A percentile compares a stretch with the other conserved stretches of the same genome.
These are phyloP conservation scores for Mesoclemmys tuberculata DNA, from an alignment of 2,113 vertebrate genomes.

Conservation along the genomic window DNA sequence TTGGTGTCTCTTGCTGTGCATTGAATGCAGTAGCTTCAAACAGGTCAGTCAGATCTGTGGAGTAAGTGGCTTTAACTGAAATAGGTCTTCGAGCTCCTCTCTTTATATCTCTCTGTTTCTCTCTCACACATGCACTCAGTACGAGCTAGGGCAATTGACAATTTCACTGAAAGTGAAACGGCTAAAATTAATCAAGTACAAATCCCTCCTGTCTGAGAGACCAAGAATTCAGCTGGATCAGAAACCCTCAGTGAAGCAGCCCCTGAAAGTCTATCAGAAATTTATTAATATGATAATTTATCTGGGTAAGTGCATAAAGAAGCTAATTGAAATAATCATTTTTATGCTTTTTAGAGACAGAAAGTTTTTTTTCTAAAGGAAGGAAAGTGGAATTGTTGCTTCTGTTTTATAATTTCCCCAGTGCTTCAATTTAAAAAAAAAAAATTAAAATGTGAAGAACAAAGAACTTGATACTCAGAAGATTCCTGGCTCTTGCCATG, in stretches of 20 bases:
- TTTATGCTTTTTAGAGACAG: slow-evolving; percentile 3
- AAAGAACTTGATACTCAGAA: slow-evolving; percentile 34
- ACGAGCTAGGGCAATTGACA: rapidly evolving
- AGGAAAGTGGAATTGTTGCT: background rate
- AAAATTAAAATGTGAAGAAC: background rate
- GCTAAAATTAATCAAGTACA: slow-evolving; percentile 23
- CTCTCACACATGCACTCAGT: background rate
- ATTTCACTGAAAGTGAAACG: slow-evolving; percentile 4
- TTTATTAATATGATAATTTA: slow-evolving; percentile 58
- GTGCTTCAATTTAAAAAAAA: background rate
- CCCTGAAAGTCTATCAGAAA: slow-evolving; percentile 63
- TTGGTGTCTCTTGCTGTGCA: background rate
- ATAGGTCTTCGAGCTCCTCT: background rate
- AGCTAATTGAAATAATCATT: slow-evolving; percentile 48
- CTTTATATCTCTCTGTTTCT: background rate
- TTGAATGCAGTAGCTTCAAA: background rate
- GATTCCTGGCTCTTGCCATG: slow-evolving; percentile 14
- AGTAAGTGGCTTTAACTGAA: background rate
- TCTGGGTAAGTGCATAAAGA: slow-evolving; percentile 37
- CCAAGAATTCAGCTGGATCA: slow-evolving; percentile 56
- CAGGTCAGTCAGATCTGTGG: background rate
- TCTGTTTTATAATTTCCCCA: background rate
- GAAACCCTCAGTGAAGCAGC: slow-evolving; percentile 44
- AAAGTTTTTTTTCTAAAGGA: slow-evolving; percentile 12
- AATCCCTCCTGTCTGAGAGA: slow-evolving; percentile 36